phyloP scores from a whole-genome alignment of 2,888 invertebrate species.

The Epistrophe grossulariae region DNA sequence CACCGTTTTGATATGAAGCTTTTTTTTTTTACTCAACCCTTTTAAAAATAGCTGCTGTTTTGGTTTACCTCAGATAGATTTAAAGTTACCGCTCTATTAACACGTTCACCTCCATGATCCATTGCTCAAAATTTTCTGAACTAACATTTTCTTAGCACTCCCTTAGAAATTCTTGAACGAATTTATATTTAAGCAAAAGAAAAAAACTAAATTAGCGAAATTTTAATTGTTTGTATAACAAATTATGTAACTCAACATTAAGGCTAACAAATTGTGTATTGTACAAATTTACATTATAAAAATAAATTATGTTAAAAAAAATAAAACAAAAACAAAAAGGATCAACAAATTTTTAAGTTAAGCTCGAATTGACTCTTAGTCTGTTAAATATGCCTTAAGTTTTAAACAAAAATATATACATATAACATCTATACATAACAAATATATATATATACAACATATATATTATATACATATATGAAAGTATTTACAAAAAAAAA shows the following conservation, averaged over 20 bases:
- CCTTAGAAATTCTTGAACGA: background rate
- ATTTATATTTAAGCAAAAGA: background rate
- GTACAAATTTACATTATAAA: conserved; percentile 42
- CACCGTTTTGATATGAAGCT: too few species aligned
- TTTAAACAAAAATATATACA: conserved; percentile 32
- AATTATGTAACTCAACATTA: background rate
- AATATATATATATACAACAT: background rate
- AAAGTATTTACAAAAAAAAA: conserved; percentile 39
- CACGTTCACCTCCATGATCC: background rate
- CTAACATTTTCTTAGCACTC: background rate
- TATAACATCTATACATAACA: conserved; percentile 1
- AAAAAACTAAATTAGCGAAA: background rate
- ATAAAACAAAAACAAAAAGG: background rate
- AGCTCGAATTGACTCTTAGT: conserved; percentile 46
- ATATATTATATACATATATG: background rate
- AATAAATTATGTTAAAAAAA: conserved; percentile 26
- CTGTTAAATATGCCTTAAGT: conserved; percentile 59
- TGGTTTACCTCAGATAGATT: too few species aligned
- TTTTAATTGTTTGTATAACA: background rate
- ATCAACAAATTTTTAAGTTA: conserved; percentile 5
- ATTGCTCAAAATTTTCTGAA: background rate
- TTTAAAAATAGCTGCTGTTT: too few species aligned
- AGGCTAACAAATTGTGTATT: background rate
- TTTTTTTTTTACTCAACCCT: too few species aligned
- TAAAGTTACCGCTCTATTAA: background rate